Base-by-base conservation (phyloP, 2,888 invertebrate genomes). In the Deilephila porcellus region DNA sequence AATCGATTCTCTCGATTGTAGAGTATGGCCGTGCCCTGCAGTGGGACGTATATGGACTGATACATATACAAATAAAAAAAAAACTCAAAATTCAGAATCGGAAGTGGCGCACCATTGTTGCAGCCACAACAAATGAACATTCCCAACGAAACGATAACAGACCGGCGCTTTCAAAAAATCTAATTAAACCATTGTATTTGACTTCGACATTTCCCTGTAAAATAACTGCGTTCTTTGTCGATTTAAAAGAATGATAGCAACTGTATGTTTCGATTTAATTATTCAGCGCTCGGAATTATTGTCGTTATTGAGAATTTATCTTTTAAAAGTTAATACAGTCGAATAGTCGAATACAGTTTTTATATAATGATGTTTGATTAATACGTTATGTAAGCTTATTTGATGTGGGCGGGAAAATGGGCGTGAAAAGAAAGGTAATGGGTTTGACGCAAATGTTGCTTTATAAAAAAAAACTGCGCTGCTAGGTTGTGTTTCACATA, bases 201-300 rank as follows among this genome's bases (percentile, higher is more conserved):
- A 70, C 72, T 78, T 74, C 34, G 60, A 45, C 45, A 76, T 81
- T 80, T 77, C 75, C 70, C 67, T 37, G 73, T 74, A 73, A 78
- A 78, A 77, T 75, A 78, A 76, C 77, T 71, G 75, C 78, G 78
- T 79, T 76, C 75, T 76, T 73, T 76, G 79, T 80, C 78, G 77
- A 77, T 78, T 74, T 76, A 78, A 79, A 80, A 73, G 77, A 74
- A 77, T 74, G 76, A 79, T 80, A 79, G 83, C 82, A 82, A 79
- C 76, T 78, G 77, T 76, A 83, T 81, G 76, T 82, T 81, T 45
- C 45, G 1, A 81, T 82, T 85, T 80, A 81, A 83, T 84, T 78
- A 82, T 82, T 81, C 78, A 60, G 77, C 63, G 73, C 71, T 32
- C 72, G 60, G 70, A 62, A 64, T 73, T 72, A 72, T 67, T 75